Evolutionary conservation across 1,140 invertebrate species (phyloP).

Genomic region (Drosophila miranda): DNA sequence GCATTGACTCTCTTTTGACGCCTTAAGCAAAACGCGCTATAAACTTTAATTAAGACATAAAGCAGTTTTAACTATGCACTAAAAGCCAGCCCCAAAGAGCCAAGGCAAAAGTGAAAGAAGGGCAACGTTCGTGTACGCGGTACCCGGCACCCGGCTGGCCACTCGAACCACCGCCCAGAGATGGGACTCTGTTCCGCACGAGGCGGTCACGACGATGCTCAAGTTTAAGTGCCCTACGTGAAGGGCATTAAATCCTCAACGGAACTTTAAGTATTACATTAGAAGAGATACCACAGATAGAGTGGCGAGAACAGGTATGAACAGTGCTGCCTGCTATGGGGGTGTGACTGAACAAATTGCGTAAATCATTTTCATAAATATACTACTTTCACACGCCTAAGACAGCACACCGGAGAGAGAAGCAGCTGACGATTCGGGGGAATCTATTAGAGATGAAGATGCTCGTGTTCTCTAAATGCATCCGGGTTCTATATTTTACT

Average conservation of each 20-base stretch:
- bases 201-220: constrained; percentile 26
- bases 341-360: constrained; percentile 29
- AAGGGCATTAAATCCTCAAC: constrained; percentile 47
- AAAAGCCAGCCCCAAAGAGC: constrained; percentile 45
- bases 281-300: constrained; percentile 25
- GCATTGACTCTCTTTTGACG: constrained; percentile 75
- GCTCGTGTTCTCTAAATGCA: too few relatives aligned
- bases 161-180: background rate
- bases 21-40: constrained; percentile 66
- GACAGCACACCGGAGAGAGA: too few relatives aligned
- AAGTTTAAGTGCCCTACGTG: constrained; percentile 49
- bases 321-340: background rate
- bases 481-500: too few relatives aligned
- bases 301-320: background rate
- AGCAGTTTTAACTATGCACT: constrained; percentile 73
- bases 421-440: too few relatives aligned
- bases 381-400: constrained; percentile 5
- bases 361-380: constrained; percentile 1
- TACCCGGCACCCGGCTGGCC: constrained; percentile 10
- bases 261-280: constrained; percentile 35
- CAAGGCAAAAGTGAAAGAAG: constrained; percentile 63
- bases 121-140: constrained; percentile 23
- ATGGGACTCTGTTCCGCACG: constrained; percentile 28
- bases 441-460: too few relatives aligned
- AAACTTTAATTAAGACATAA: constrained; percentile 80